Conservation (phyloP, 2,888 invertebrate species). For the Abrostola triplasia region DNA sequence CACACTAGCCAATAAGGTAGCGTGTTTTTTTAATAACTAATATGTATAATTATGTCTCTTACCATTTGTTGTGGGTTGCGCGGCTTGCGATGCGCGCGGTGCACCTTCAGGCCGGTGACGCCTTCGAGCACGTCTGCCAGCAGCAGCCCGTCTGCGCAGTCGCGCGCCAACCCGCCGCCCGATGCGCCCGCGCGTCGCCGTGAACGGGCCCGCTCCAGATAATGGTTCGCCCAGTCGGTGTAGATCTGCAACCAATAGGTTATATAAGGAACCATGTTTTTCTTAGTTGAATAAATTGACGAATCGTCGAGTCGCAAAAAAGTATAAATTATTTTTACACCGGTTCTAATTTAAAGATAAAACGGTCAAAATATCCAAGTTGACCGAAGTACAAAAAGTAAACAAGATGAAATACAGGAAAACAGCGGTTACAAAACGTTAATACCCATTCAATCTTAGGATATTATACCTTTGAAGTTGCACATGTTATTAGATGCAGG, state of each 20-base stretch:
- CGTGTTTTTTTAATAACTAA: too few species aligned
- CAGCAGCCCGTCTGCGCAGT: conserved; percentile 97
- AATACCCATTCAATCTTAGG: conserved; percentile 5
- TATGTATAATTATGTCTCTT: conserved; percentile 78
- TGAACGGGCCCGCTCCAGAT: conserved; percentile 96
- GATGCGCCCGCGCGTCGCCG: conserved; percentile 92
- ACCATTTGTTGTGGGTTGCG: conserved; percentile 98
- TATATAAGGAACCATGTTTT: not conserved
- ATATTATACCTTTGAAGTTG: conserved; percentile 12
- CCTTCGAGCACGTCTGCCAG: conserved; percentile 98
- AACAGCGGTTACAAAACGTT: conserved; percentile 28
- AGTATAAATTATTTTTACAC: too few species aligned
- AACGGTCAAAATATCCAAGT: not conserved
- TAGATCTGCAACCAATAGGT: conserved; percentile 92
- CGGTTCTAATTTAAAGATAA: not conserved
- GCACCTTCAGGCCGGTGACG: conserved; percentile 94
- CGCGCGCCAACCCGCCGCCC: conserved; percentile 93
- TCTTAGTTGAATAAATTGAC: not conserved
- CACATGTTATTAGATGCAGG: conserved; percentile 36
- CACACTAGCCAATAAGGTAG: too few species aligned
- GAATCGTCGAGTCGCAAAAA: not conserved
- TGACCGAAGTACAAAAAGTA: not conserved
- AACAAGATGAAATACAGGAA: conserved; percentile 15
- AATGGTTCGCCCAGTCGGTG: conserved; percentile 99
- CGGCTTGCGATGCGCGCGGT: conserved; percentile 92